Base-by-base conservation (phyloP, 2,113 vertebrate genomes). In the Pteropus alecto region DNA sequence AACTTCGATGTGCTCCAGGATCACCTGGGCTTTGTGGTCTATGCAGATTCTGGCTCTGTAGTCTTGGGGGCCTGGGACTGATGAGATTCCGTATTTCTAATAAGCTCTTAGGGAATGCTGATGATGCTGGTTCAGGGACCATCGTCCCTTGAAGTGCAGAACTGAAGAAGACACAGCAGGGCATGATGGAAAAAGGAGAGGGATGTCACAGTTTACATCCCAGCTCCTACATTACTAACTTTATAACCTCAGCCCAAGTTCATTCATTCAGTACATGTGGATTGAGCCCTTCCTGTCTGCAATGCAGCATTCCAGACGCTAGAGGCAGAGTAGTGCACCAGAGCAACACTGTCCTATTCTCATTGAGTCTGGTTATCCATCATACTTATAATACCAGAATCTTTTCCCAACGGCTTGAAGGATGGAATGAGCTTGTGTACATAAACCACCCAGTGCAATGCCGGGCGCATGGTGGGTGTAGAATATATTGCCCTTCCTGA, bases 1-100 rank as follows among this genome's bases (percentile, higher is more conserved):
- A 8, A 12, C 8, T 18, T 33, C 2, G 0, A 0, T 3, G 22
- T 21, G 8, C 48, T 19, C 18, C 14, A n/a, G 30, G 12, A 5
- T 68, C 9, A 14, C n/a, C 6, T 35, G 63, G 28, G 19, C 11
- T 60, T 54, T 8, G 30, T 48, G 38, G 38, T 5, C 22, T 41
- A 30, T 30, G 65, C 3, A 26, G 76, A 14, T 73, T 46, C 46
- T 21, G 18, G 83, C 3, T 74, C 46, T 26, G 2, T 9, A 12
- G 33, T 2, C 74, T 8, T 58, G 19, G 0, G 51, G 35, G 51
- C 2, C 8, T 3, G 6, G 14, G 51, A 51, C 51, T 9, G 21
- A 3, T 9, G 61, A 5, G 33, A 30, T 4, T 38, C 65, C 74
- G 11, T 56, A 4, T 46, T 65, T 70, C 43, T 65, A 13, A 46